Evolutionary conservation across 2,888 invertebrate genomes (phyloP), one percentile per base, ranked within the genome.

Genomic region (Odontocerum albicorne): DNA sequence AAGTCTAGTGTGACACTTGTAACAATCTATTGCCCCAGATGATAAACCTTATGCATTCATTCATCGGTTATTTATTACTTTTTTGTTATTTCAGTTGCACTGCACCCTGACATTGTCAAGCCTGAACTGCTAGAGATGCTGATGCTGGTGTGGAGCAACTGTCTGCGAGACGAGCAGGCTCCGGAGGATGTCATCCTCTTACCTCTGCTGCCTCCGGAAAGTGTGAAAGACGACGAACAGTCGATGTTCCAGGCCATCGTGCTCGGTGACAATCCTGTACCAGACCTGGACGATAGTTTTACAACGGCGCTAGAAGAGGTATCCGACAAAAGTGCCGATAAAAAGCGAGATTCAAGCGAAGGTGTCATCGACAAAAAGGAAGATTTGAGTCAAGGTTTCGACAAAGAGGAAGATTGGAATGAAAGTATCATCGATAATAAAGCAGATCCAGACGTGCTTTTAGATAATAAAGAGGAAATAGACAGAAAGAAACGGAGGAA

Each of bases 111-210:
- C 1, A 67, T 70, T 20, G 61, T 75, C 0, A 69, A 65, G 0
- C 70, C 72, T 0, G 3, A 56, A 0, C 68, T 73, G 33, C 64
- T 76, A 0, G 57, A 60, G 3, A 66, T 67, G 32, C 64, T 75
- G 0, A 67, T 73, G 53, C 59, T 59, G 0, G 62, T 76, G 0
- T 77, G 76, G 76, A 66, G 68, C 60, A 64, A 65, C 0, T 74
- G 72, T 43, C 73, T 76, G 21, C 73, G 74, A 0, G 72, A 74
- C 32, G 61, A 39, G 6, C 12, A 33, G 2, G 16, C 38, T 4
- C 17, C 32, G 1, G 17, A 46, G 8, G 51, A 50, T 10, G 12
- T 32, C 17, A 49, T 56, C 6, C 22, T 10, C 3, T n/a, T 36
- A 6, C 35, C 51, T n/a, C n/a, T n/a, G n/a, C n/a, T n/a, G n/a